Base-by-base conservation (phyloP, 2,888 invertebrate species). In the Pterobdella sp. region DNA sequence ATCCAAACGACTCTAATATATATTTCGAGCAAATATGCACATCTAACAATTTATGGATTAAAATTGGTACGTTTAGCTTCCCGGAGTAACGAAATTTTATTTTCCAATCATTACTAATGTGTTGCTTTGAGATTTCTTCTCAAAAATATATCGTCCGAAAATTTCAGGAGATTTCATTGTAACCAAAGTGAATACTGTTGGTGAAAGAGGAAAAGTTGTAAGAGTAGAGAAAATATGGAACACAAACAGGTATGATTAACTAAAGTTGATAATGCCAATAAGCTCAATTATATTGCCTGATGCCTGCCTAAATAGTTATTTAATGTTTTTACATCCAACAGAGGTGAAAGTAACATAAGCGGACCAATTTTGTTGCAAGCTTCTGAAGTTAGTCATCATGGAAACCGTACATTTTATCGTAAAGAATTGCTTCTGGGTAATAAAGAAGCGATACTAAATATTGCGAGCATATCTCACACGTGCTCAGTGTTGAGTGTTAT, bases 181-280 rank as follows among this genome's bases (percentile, higher is more conserved):
- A 81, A 93, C 96, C 22, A 92, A 92, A 74, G 80, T 81, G 22
- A 92, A 91, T 0, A 91, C 92, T 80, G 91, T 91, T 80, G 35
- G 31, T 4, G 91, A 91, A 14, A 78, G 91, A 83, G 94, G 94
- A 82, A 89, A 93, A 79, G 90, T 97, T 76, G 91, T 93, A 18
- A 91, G 95, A 83, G 90, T 97, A 77, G 94, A 96, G 82, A 90
- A 90, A 74, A 91, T 97, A 81, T 97, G 95, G 95, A 91, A 91
- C 80, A 91, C 92, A 65, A 89, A 89, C 82, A 89, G 90, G 92
- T 93, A 87, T 89, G 7, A 65, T 31, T 65, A 10, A 3, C n/a
- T 49, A 18, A 18, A 7, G 18, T 18, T 29, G 68, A 42, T 26
- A 4, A 37, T 29, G 34, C 26, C 22, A 22, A 32, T 22, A 31